These are phyloP conservation scores for Furnarius figulus DNA, from an alignment of 2,113 vertebrate genomes.

Conservation along the genomic window DNA sequence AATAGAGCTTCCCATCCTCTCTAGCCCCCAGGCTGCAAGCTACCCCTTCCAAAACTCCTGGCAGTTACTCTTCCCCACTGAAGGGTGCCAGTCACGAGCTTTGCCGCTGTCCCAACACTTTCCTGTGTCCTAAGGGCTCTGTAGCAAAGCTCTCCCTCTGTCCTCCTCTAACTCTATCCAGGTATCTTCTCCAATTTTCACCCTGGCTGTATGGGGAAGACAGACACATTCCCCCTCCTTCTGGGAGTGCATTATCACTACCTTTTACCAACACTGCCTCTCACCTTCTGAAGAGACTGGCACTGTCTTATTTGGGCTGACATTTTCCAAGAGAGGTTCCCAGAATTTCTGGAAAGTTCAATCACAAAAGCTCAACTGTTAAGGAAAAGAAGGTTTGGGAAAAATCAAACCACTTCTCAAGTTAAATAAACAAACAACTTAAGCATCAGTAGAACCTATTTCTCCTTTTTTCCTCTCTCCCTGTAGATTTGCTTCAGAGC, in stretches of 20 bases:
- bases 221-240: background rate
- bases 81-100: background rate
- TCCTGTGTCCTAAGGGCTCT: background rate
- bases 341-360: background rate
- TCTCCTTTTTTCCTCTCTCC: background rate
- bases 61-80: background rate
- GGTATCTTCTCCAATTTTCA: background rate
- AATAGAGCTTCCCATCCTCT: background rate
- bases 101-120: background rate
- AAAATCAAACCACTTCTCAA: background rate
- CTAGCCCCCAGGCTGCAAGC: background rate
- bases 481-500: background rate
- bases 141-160: background rate
- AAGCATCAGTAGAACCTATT: background rate
- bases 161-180: background rate
- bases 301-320: background rate
- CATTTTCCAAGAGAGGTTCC: background rate
- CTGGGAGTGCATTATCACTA: background rate
- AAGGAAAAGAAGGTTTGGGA: background rate
- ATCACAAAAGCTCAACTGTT: background rate
- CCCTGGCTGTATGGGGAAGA: background rate
- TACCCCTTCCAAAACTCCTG: background rate
- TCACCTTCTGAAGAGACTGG: background rate
- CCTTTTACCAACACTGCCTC: background rate
- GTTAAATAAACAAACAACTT: constrained; percentile 19